Conservation (phyloP, 2,113 vertebrate species). For the Phyllopteryx taeniolatus region DNA sequence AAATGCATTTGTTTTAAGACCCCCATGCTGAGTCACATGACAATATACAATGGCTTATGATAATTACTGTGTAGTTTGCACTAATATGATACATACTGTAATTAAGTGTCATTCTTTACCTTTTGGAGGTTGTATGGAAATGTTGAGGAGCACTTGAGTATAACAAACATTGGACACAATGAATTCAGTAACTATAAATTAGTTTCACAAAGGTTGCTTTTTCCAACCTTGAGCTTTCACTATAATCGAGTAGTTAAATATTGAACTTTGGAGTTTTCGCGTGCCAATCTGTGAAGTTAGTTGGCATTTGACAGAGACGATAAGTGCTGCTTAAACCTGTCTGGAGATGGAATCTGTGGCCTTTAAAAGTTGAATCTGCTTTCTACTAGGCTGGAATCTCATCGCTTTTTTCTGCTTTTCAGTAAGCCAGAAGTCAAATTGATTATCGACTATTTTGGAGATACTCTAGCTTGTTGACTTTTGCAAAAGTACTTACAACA, state of each 20-base stretch:
- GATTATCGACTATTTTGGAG: neutral
- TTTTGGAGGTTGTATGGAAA: neutral
- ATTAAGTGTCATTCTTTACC: too few relatives aligned
- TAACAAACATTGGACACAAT: neutral
- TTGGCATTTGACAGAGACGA: slow-evolving; percentile 56
- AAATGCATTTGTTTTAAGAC: neutral
- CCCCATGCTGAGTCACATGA: neutral
- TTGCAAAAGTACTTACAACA: neutral
- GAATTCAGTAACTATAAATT: neutral
- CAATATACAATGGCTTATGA: neutral
- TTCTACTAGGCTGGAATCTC: neutral
- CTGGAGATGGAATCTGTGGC: slow-evolving; percentile 45
- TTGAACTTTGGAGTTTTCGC: neutral
- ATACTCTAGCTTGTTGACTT: neutral
- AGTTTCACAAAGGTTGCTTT: neutral
- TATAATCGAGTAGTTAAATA: neutral
- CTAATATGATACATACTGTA: neutral
- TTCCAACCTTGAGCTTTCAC: neutral
- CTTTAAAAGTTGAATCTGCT: slow-evolving; percentile 41
- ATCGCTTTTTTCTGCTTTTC: neutral
- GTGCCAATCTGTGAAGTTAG: slow-evolving; percentile 7
- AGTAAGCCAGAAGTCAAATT: neutral
- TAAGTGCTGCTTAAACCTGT: slow-evolving; percentile 41
- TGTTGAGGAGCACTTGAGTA: neutral
- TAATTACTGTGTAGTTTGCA: neutral